Evolutionary conservation across 2,888 invertebrate species (phyloP).

Genomic region (Himalopsyche kuldschensis): DNA sequence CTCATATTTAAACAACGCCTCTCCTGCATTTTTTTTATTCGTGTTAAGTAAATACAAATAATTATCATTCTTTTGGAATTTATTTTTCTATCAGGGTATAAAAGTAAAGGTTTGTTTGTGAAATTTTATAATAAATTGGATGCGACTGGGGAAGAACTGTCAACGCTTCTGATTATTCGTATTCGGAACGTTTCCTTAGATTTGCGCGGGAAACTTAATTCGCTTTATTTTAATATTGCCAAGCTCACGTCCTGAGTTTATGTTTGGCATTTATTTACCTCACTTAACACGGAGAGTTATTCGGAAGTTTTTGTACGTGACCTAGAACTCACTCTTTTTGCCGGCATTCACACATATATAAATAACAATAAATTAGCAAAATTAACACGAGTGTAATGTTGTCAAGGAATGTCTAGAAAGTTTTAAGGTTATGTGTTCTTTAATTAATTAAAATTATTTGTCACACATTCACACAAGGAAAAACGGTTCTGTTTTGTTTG

Average conservation of each 20-base stretch:
- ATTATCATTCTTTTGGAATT: no score
- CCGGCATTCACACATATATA: background rate
- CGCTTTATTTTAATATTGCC: slow-evolving; percentile 27
- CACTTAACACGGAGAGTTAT: slow-evolving; percentile 12
- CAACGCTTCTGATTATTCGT: background rate
- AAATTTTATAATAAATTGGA: background rate
- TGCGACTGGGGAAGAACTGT: background rate
- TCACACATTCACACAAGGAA: no score
- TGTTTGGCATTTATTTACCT: slow-evolving; percentile 21
- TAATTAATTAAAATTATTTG: no score
- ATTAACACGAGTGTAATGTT: no score
- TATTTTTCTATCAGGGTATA: no score
- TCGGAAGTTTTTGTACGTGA: background rate
- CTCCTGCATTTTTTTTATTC: no score
- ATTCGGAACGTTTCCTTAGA: background rate
- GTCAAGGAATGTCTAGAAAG: no score
- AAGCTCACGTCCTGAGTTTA: slow-evolving; percentile 24
- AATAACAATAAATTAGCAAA: background rate
- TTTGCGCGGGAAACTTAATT: slow-evolving; percentile 12
- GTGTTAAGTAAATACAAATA: no score
- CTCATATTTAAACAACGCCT: no score
- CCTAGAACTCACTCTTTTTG: background rate
- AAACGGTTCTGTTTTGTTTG: no score
- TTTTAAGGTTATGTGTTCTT: no score
- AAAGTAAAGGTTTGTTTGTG: no score